A percentile compares a stretch with the other conserved stretches of the same genome.
Evolutionary conservation across 2,797 vertebrate species (phyloP).

Genomic region (Coranthus polyacanthus): DNA sequence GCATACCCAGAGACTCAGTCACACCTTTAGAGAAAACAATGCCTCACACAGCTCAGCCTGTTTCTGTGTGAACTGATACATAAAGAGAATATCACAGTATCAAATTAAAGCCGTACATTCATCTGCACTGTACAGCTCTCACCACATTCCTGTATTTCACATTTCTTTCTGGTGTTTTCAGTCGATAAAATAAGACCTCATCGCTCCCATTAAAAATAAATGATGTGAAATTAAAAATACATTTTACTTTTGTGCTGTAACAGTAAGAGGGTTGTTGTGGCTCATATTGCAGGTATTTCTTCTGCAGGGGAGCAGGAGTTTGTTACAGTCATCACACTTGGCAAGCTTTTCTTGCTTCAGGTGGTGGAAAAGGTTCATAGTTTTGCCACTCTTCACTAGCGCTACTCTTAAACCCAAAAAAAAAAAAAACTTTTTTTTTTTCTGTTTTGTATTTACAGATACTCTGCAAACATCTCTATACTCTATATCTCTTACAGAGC

Average conservation of each 20-base stretch:
- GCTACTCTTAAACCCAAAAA: constrained; percentile 33
- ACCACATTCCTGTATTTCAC: neutral
- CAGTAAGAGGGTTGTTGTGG: neutral
- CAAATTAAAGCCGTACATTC: neutral
- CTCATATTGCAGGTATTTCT: constrained; percentile 14
- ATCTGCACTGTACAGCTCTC: neutral
- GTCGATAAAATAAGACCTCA: neutral
- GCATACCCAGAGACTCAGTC: constrained; percentile 59
- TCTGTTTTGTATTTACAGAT: neutral
- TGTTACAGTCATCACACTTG: constrained; percentile 54
- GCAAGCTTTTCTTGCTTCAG: constrained; percentile 65
- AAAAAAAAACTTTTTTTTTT: constrained; percentile 7
- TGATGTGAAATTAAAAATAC: constrained; percentile 5
- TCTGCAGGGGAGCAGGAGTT: constrained; percentile 35
- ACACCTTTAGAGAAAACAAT: constrained; percentile 62
- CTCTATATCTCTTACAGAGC: constrained; percentile 27
- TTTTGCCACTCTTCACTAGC: constrained; percentile 22
- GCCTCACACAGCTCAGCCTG: constrained; percentile 29
- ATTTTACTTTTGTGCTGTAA: neutral
- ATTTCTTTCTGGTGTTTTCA: constrained; percentile 1
- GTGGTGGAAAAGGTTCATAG: constrained; percentile 54
- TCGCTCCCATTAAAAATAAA: constrained; percentile 3
- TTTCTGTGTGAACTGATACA: constrained; percentile 43
- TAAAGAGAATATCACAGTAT: constrained; percentile 27
- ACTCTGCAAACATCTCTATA: constrained; percentile 8